Evolutionary conservation across 2,113 vertebrate species (phyloP), one percentile per base, ranked within the genome.

Genomic region (Coturnix japonica): DNA sequence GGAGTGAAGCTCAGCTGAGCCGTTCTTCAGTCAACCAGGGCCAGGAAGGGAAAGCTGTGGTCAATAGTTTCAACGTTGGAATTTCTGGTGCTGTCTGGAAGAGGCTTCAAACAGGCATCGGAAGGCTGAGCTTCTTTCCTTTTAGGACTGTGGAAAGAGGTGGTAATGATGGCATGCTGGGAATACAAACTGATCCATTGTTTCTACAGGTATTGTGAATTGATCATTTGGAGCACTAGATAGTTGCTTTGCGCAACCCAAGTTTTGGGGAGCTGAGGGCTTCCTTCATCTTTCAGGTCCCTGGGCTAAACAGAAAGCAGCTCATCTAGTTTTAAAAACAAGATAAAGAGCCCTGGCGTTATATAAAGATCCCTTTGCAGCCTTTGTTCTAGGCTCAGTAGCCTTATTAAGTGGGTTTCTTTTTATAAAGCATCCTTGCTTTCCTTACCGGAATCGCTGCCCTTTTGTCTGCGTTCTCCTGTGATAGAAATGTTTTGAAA

Each of bases 101-200:
- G 8, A 5, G 16, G 81, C 73, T 74, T 98, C 97, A 98, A 37
- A 98, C 96, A 11, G 98, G 98, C 97, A 98, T 94, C 33, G 98
- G 98, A 47, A 98, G 98, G 44, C 98, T 98, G 84, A 98, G 67
- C 90, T 97, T 98, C 96, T 98, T 98, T 81, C 98, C 98, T 92
- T 98, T 98, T 56, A 98, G 96, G 65, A 98, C 98, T 98, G 67
- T 15, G 35, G 18, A 71, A 77, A 63, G 41, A 81, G 71, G 83
- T 83, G 59, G 63, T 22, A 57, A 46, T 79, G 54, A 80, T 60
- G 26, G 31, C 51, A 73, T 21, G 17, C 11, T 1, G 11, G 33
- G 13, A 9, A 81, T n/a, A 89, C 30, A 6, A 61, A 56, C 33
- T 33, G 7, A 39, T 28, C 1, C 4, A 21, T 37, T 44, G 23